phyloP scores from a whole-genome alignment of 1,140 invertebrate species.

The Cepaea nemoralis region DNA sequence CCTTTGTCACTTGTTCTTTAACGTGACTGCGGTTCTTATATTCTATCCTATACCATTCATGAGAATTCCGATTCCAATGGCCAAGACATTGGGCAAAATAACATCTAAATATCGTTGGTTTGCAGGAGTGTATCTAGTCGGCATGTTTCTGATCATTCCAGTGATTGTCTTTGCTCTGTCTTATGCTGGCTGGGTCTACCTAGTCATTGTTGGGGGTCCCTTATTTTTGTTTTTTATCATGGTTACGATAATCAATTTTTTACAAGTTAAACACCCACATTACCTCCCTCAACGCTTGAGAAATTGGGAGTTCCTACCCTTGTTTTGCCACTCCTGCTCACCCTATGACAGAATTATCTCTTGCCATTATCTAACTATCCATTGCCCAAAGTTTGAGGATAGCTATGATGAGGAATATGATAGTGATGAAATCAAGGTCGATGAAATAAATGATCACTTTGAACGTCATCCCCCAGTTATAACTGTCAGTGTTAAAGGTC shows the following conservation, averaged over 20 bases:
- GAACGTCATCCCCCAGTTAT: neutral
- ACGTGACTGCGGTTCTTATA: conserved; percentile 75
- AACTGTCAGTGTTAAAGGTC: neutral
- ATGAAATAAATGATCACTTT: neutral
- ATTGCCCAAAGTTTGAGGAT: neutral
- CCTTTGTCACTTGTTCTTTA: conserved; percentile 67
- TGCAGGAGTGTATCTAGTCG: conserved; percentile 75
- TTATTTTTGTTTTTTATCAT: conserved; percentile 65
- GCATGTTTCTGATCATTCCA: conserved; percentile 75
- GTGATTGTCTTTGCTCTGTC: conserved; percentile 73
- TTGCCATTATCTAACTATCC: neutral
- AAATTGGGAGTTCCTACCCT: conserved; percentile 75
- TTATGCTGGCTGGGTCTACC: conserved; percentile 55
- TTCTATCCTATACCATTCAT: conserved; percentile 77
- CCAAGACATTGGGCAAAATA: conserved; percentile 73
- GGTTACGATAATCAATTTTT: conserved; percentile 69
- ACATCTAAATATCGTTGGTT: conserved; percentile 77
- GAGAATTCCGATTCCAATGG: conserved; percentile 74
- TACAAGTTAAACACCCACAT: conserved; percentile 71
- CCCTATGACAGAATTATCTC: conserved; percentile 14
- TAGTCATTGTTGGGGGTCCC: conserved; percentile 60
- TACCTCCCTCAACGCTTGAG: conserved; percentile 71
- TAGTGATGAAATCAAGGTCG: neutral
- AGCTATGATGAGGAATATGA: neutral
- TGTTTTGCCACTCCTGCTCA: conserved; percentile 20